Evolutionary conservation across 1,140 invertebrate species (phyloP), one percentile per base, ranked within the genome.

Genomic region (Fopius arisanus): DNA sequence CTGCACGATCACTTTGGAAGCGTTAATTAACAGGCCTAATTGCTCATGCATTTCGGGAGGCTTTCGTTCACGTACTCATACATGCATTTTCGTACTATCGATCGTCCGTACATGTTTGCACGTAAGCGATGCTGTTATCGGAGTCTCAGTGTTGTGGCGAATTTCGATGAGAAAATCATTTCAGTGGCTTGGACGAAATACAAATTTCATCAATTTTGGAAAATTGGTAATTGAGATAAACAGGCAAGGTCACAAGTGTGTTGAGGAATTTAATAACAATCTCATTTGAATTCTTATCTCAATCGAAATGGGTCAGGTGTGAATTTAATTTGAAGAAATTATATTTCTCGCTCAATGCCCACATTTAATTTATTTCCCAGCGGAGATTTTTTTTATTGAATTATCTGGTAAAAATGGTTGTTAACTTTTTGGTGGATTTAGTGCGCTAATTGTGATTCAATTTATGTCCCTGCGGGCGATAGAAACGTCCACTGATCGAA

Each of bases 21-120:
- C 59, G 74, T 63, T 75, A 76, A 76, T 73, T 76, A 76, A 74
- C 75, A 65, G 70, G 72, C 31, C 29, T 63, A 73, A 76, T 76
- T 76, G 68, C 67, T 72, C 63, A 54, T 73, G 69, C 54, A 67
- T 28, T 59, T 48, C 54, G 54, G 21, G 54, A 43, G 70, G 75
- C 65, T 65, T 62, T 33, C 26, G 75, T 66, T 76, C 68, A 62
- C 40, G 62, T 67, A 70, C 59, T 28, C 23, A 12, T 59, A 26
- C 54, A 72, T 63, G 33, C 70, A 51, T 51, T 72, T 69, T n/a
- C 19, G 71, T 73, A 23, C 21, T 72, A 73, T 73, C 71, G 75
- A 76, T 70, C 71, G 21, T 6, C 9, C n/a, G 41, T 54, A 54
- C 41, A 72, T 66, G 74, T 67, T 76, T 71, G 48, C 54, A 40